phyloP scores from a whole-genome alignment of 2,797 vertebrate genomes.

The Lepilemur septentrionalis region DNA sequence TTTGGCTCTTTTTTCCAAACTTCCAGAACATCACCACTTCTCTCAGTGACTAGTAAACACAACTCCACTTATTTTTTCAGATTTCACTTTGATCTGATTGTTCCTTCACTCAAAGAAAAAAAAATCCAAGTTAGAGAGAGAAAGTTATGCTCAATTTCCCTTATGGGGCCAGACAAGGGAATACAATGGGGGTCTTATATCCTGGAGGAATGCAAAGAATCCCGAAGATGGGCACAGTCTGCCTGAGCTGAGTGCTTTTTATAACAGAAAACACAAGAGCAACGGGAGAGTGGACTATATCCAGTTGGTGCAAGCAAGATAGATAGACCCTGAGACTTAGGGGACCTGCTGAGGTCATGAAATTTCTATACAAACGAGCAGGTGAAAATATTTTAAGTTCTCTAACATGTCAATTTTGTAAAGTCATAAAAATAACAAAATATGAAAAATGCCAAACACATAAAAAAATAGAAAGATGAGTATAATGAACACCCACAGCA shows the following conservation, averaged over 20 bases:
- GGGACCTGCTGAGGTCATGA: not conserved
- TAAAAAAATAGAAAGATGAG: not conserved
- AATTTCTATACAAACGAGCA: not conserved
- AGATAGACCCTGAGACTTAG: not conserved
- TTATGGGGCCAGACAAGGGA: slow-evolving; percentile 3
- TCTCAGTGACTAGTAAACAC: not conserved
- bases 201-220: slow-evolving; percentile 79
- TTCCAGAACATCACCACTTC: slow-evolving; percentile 6
- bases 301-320: not conserved
- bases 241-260: slow-evolving; percentile 64
- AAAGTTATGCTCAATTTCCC: slow-evolving; percentile 39
- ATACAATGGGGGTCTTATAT: slow-evolving; percentile 75
- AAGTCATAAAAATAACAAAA: slow-evolving; percentile 9
- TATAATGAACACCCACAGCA: not conserved
- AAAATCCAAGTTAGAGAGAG: not conserved
- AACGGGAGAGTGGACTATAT: not conserved
- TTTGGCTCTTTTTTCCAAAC: not conserved
- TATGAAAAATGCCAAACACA: slow-evolving; percentile 22
- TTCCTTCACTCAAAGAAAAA: slow-evolving; percentile 25
- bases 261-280: slow-evolving; percentile 62
- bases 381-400: slow-evolving; percentile 16
- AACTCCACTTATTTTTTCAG: not conserved
- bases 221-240: slow-evolving; percentile 74
- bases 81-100: slow-evolving; percentile 36
- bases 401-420: not conserved